phyloP scores from a whole-genome alignment of 2,888 invertebrate species.

The Tiliacea aurago region DNA sequence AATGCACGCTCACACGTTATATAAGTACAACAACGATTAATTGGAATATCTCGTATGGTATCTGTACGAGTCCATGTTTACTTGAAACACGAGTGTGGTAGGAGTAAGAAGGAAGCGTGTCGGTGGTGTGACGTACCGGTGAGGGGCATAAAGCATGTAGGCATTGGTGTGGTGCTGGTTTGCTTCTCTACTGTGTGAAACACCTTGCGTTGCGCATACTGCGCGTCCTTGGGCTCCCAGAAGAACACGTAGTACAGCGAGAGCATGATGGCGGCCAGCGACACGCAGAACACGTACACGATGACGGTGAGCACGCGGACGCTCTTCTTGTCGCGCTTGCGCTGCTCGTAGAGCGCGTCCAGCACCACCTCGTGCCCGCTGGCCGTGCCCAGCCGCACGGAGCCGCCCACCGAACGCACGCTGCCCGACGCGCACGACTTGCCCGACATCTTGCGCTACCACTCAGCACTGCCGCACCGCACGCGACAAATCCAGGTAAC shows the following conservation, averaged over 20 bases:
- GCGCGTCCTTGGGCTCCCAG: slow-evolving; percentile 95
- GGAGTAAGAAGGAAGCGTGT: slow-evolving; percentile 78
- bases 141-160: slow-evolving; percentile 90
- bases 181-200: slow-evolving; percentile 88
- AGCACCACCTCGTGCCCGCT: slow-evolving; percentile 92
- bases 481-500: slow-evolving; percentile 80
- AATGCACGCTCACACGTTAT: slow-evolving; percentile 34
- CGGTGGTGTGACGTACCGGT: slow-evolving; percentile 88
- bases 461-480: slow-evolving; percentile 75
- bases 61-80: slow-evolving; percentile 53
- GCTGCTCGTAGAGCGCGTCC: slow-evolving; percentile 94
- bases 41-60: slow-evolving; percentile 45
- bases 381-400: slow-evolving; percentile 82
- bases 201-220: slow-evolving; percentile 89
- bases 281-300: slow-evolving; percentile 98
- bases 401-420: slow-evolving; percentile 87
- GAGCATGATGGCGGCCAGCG: slow-evolving; percentile 97
- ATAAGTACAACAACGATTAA: slow-evolving; percentile 15
- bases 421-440: slow-evolving; percentile 90
- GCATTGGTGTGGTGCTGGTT: slow-evolving; percentile 89
- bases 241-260: slow-evolving; percentile 98
- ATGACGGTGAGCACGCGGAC: slow-evolving; percentile 97
- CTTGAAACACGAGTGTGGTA: slow-evolving; percentile 47
- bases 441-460: slow-evolving; percentile 88
- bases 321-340: slow-evolving; percentile 96